Base-by-base conservation (phyloP, 2,113 vertebrate genomes). In the Vanacampus margaritifer region DNA sequence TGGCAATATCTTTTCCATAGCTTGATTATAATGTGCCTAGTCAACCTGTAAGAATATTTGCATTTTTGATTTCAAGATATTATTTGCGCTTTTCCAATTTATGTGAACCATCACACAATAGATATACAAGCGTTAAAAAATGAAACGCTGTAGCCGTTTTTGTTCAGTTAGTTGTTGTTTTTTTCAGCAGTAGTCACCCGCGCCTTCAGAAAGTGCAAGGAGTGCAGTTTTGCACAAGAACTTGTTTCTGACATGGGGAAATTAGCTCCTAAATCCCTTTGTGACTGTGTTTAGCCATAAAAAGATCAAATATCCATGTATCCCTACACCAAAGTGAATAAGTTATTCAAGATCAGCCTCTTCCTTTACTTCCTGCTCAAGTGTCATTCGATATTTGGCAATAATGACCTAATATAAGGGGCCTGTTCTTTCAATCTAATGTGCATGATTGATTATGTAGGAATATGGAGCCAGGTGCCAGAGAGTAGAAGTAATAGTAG, bases 381-480 rank as follows among this genome's bases (percentile, higher is more conserved):
- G 67, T 69, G 14, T 46, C 61, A 60, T 73, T 75, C 54, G 80
- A 62, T 70, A 46, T 69, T 64, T 82, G 74, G 64, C 68, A 72
- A 69, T 59, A 35, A 23, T 51, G 48, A 51, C 48, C n/a, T 51
- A 2, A 23, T 23, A 54, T 65, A 67, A 17, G 48, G 35, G 75
- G 77, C 65, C 71, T 77, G 79, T 82, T 84, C 72, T 76, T 81
- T 80, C 56, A 75, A 73, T 69, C 78, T 83, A 68, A 73, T 83
- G 74, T 61, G 68, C 70, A 60, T 72, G 77, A 75, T 69, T 57
- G 72, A 67, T 67, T 73, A 56, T 78, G 73, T 78, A 78, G 77
- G 72, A 78, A 76, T 82, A 75, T 71, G 76, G 74, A 70, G 83
- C 84, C 83, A 88, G 85, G 78, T 86, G 84, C 73, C 64, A 13